Percentiles rank a stretch among this genome's conserved stretches.
These are phyloP conservation scores for Scrobipalpa atriplicella DNA, from an alignment of 2,888 invertebrate genomes.

Conservation along the genomic window DNA sequence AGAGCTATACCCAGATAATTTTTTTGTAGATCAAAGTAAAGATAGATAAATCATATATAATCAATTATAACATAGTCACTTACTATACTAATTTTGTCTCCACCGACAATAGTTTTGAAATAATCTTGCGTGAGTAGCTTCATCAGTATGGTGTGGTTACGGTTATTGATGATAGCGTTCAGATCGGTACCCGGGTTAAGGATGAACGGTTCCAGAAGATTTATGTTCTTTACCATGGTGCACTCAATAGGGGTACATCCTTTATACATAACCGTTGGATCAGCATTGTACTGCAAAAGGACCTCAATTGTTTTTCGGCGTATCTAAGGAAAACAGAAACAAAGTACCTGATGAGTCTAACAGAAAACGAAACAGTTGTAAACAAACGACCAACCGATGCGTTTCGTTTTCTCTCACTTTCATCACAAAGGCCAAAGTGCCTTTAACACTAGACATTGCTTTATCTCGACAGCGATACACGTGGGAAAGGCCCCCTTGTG, in stretches of 20 bases:
- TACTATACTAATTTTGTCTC: background rate
- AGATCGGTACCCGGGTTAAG: conserved; percentile 50
- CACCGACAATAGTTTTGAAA: background rate
- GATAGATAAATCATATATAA: no score
- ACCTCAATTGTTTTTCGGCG: conserved; percentile 52
- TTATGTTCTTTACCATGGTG: conserved; percentile 51
- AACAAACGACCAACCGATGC: no score
- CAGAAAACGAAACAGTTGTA: no score
- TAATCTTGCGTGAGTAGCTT: conserved; percentile 54
- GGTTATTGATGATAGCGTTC: conserved; percentile 60
- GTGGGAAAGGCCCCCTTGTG: no score
- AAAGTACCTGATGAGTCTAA: no score
- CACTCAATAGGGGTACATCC: conserved; percentile 61
- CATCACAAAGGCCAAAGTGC: no score
- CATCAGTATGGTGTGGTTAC: conserved; percentile 59
- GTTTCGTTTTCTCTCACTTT: no score
- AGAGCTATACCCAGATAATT: no score
- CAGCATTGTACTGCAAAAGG: conserved; percentile 59
- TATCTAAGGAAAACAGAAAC: conserved; percentile 46
- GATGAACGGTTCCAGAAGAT: conserved; percentile 59
- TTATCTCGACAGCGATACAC: no score
- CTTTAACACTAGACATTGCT: no score
- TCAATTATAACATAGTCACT: background rate
- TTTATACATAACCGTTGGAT: conserved; percentile 52
- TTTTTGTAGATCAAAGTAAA: no score